A percentile compares a stretch with the other conserved stretches of the same genome.
phyloP scores from a whole-genome alignment of 2,888 invertebrate species.

The Helobdella robusta region DNA sequence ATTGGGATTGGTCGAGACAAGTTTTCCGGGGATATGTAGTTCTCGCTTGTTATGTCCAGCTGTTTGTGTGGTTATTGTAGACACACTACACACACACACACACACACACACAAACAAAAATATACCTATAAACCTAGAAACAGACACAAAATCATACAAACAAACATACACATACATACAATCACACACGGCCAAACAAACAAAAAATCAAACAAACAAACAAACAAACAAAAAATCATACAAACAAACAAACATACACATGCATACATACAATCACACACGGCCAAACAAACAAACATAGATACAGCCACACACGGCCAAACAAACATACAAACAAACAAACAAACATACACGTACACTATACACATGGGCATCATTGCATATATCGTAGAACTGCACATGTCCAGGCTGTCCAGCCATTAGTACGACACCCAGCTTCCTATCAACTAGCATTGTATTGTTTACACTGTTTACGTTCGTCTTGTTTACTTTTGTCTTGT shows the following conservation, averaged over 20 bases:
- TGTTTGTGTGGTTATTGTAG: conserved; percentile 34
- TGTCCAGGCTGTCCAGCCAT: conserved; percentile 66
- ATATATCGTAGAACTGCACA: conserved; percentile 63
- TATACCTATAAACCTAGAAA: too few relatives aligned
- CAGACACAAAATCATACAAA: too few relatives aligned
- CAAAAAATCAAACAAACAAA: too few relatives aligned
- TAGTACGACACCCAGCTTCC: conserved; percentile 59
- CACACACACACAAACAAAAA: too few relatives aligned
- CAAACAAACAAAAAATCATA: too few relatives aligned
- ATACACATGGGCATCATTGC: conserved; percentile 58
- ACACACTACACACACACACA: too few relatives aligned
- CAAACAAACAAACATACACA: too few relatives aligned
- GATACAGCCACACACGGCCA: background rate
- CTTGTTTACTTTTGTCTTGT: conserved; percentile 38
- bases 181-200: too few relatives aligned
- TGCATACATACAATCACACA: too few relatives aligned
- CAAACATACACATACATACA: too few relatives aligned
- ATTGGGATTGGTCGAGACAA: conserved; percentile 56
- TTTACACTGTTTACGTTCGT: conserved; percentile 33
- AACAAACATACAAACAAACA: background rate
- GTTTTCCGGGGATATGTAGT: conserved; percentile 61
- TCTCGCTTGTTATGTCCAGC: conserved; percentile 62
- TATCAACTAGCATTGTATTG: conserved; percentile 55
- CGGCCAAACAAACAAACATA: too few relatives aligned
- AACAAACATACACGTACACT: conserved; percentile 54